Evolutionary conservation across 2,888 invertebrate species (phyloP).

Genomic region (Hymenopus coronatus): DNA sequence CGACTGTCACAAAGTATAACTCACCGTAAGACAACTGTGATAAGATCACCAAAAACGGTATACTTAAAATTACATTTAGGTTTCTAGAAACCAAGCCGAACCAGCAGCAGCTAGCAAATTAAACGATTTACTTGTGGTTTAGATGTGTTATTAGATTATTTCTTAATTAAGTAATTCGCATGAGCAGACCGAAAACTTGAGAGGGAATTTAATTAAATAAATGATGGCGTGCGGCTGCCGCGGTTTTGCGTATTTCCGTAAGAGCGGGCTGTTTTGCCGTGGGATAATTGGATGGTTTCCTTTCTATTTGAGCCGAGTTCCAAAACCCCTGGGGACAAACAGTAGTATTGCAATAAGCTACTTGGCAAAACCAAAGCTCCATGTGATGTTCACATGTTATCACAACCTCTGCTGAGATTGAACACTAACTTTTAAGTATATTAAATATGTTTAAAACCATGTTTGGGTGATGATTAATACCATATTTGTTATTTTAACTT

Average conservation of each 20-base stretch:
- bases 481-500: no score
- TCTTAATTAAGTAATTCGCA: neutral
- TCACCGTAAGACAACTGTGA: no score
- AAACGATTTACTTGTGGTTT: neutral
- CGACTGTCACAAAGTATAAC: no score
- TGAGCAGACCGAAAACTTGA: neutral
- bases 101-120: neutral
- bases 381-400: no score
- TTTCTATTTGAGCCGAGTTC: neutral
- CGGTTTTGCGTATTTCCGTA: neutral
- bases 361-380: no score
- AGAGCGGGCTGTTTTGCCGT: neutral
- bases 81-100: neutral
- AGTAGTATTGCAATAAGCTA: neutral
- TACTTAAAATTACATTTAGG: neutral
- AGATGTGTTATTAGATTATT: neutral
- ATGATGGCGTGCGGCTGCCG: neutral
- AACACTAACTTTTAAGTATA: no score
- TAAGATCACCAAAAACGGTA: no score
- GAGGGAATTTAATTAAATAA: neutral
- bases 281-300: neutral
- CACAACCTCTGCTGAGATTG: no score
- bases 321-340: neutral
- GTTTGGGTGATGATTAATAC: no score
- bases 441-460: no score